Evolutionary conservation across 2,888 invertebrate genomes (phyloP), one percentile per base, ranked within the genome.

Genomic region (Drosophila engyochracea): DNA sequence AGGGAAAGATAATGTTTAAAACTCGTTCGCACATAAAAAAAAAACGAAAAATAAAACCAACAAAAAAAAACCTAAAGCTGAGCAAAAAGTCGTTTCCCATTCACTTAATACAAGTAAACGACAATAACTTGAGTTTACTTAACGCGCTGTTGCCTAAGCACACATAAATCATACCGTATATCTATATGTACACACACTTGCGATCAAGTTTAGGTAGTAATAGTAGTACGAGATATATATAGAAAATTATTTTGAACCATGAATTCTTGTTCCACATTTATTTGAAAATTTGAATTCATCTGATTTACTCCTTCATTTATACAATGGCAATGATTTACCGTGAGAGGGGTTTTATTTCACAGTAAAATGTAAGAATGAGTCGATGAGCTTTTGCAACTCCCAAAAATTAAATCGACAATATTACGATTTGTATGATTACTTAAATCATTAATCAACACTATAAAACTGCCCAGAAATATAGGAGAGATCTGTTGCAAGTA

Each of bases 51-150:
- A 14, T 4, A 35, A 58, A 35, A 28, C 16, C 31, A 30, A 31
- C 7, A 31, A 31, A n/a, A 35, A 59, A 30, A 22, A 57, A 52
- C 25, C 4, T 14, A 25, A 47, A 55, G 37, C 70, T 66, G 58
- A 59, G 58, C 74, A 68, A 81, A 79, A 81, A 75, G 79, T 83
- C 74, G 74, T 79, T 83, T 78, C 74, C 79, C 81, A 85, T 75
- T 85, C 86, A 83, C 85, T 85, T 85, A 86, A 83, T 74, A 54
- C 68, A 65, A 68, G 65, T 28, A 81, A 83, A 76, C 76, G 82
- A 85, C 86, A 85, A 83, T 84, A 85, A 84, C 69, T 75, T 37
- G 66, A 72, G 83, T 83, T 83, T 83, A 70, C 85, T 85, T 60
- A 70, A 79, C 72, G 51, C 52, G 54, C 44, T 64, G 63, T 69